Conservation (phyloP, 1,140 invertebrate species). For the Drosophila hydei region DNA sequence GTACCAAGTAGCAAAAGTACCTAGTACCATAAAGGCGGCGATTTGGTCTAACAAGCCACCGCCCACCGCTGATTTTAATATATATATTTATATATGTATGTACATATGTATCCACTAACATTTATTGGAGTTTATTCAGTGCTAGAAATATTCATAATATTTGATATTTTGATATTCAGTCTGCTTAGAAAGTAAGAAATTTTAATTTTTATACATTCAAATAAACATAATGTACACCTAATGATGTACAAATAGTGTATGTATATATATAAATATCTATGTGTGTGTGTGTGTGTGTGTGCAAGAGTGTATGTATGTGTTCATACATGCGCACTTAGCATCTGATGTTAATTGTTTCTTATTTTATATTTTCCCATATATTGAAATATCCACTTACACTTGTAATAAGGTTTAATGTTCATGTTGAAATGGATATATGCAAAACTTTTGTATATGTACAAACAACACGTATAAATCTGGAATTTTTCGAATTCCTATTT, state of each 20-base stretch:
- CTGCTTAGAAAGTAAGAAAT: too few relatives aligned
- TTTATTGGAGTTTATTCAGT: background rate
- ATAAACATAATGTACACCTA: too few relatives aligned
- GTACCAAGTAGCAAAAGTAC: too few relatives aligned
- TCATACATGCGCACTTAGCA: constrained; percentile 12
- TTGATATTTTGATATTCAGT: too few relatives aligned
- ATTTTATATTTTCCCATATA: background rate
- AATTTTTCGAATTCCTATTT: background rate
- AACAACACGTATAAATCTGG: background rate
- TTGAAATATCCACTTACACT: constrained; percentile 4
- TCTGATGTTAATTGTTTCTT: background rate
- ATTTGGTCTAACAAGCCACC: too few relatives aligned
- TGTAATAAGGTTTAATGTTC: background rate
- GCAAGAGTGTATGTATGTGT: constrained; percentile 7
- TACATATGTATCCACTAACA: background rate
- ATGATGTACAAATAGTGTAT: background rate
- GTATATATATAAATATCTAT: background rate
- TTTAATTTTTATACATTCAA: too few relatives aligned
- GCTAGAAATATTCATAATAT: too few relatives aligned
- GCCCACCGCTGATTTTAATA: background rate
- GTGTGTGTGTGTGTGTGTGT: background rate
- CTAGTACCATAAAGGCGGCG: too few relatives aligned
- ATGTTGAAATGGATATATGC: background rate
- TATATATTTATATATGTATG: constrained; percentile 1
- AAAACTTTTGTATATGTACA: background rate